Base-by-base conservation (phyloP, 2,888 invertebrate species). In the Nectonema munidae region DNA sequence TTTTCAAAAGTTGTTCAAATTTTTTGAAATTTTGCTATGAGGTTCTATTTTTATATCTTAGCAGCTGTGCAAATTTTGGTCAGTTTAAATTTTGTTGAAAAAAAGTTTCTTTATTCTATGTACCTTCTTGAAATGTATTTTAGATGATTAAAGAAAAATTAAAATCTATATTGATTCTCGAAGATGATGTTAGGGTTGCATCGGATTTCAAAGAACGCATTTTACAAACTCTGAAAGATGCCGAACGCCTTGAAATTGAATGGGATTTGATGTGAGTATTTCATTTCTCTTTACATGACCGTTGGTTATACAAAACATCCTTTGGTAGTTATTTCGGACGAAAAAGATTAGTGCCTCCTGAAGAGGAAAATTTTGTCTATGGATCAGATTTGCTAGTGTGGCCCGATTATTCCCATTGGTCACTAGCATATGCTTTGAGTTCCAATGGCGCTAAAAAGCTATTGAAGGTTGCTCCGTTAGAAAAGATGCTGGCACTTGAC, bases 391-490 rank as follows among this genome's bases (percentile, higher is more conserved):
- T 34, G 17, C 6, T 34, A 11, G 35, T 34, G 17, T 34, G 35
- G 35, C 35, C 72, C 0, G 67, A 69, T 17, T 99, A 99, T 53
- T 81, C 89, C 1, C 95, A 95, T 55, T 95, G 95, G 95, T 95
- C 95, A 0, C 58, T 99, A 3, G 77, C 77, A 14, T 99, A 99
- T 54, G 59, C 72, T 37, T 52, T 99, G 9, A 71, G 70, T 2
- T 52, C 60, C 3, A 17, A 11, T 9, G 37, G 32, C 6, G 32
- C 37, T 16, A 5, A 37, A 37, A 37, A 33, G n/a, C 25, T 37
- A n/a, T n/a, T n/a, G n/a, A n/a, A n/a, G n/a, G n/a, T n/a, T 0
- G 60, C 70, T 21, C 95, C 95, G 0, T 56, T 95, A 2, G 56
- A 64, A 21, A 71, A 70, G 45, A 56, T 95, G 53, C 53, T 99